A percentile compares a stretch with the other conserved stretches of the same genome.
phyloP scores from a whole-genome alignment of 30 jellyfish, hydroid and myxozoan species.

The Chrysaora quinquecirrha region DNA sequence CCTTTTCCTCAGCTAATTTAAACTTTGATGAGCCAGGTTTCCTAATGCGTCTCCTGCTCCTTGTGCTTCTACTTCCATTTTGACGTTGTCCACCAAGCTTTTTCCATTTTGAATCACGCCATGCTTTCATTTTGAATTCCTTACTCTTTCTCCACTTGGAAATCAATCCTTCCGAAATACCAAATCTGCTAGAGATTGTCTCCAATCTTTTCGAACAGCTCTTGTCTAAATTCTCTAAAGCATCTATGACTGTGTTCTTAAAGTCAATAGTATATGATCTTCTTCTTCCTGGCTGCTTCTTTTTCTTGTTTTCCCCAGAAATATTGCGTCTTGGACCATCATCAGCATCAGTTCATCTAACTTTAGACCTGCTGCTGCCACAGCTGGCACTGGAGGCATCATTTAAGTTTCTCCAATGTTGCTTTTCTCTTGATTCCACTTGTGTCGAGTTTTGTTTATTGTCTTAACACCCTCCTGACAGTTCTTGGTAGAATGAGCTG shows the following conservation, averaged over 20 bases:
- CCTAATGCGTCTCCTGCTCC: conserved; percentile 6
- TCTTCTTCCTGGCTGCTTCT: conserved; percentile 12
- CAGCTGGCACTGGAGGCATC: neutral
- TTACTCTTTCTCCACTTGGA: conserved; percentile 14
- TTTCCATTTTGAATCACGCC: conserved; percentile 12
- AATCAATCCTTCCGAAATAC: neutral
- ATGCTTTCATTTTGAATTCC: conserved; percentile 5
- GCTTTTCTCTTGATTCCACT: neutral
- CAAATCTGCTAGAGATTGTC: neutral
- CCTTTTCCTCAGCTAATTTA: conserved; percentile 22
- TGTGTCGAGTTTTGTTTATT: neutral
- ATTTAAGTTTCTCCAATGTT: neutral
- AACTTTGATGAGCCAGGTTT: neutral
- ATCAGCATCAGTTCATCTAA: neutral
- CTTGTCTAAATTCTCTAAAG: neutral
- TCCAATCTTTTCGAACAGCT: neutral
- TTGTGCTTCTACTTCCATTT: conserved; percentile 41
- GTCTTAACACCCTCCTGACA: neutral
- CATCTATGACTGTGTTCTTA: conserved; percentile 6
- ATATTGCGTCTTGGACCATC: neutral
- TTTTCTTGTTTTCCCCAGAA: conserved; percentile 4
- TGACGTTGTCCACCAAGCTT: conserved; percentile 25
- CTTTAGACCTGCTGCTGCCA: neutral
- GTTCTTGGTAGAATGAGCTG: neutral
- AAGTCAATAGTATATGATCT: conserved; percentile 19